phyloP scores from a whole-genome alignment of 2,113 vertebrate species.

The Xenopus tropicalis region DNA sequence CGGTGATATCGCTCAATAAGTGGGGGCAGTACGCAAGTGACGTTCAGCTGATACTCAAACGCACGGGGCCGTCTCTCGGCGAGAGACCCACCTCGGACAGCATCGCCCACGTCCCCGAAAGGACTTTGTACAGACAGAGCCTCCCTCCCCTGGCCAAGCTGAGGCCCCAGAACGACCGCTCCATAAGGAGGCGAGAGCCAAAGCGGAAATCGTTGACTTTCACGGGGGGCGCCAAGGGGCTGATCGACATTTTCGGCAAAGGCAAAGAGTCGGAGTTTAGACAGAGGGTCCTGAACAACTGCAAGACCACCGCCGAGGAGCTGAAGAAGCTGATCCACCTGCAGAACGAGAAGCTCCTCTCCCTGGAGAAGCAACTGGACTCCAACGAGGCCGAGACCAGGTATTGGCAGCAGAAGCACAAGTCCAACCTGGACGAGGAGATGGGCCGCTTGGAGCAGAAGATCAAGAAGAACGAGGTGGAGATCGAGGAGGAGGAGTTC shows the following conservation, averaged over 20 bases:
- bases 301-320: constrained; percentile 73
- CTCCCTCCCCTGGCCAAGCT: constrained; percentile 90
- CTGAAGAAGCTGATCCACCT: constrained; percentile 80
- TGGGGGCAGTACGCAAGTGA: constrained; percentile 97
- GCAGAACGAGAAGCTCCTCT: constrained; percentile 84
- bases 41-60: constrained; percentile 88
- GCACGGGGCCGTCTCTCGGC: constrained; percentile 88
- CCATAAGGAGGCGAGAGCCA: constrained; percentile 84
- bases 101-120: constrained; percentile 78
- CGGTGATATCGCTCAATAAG: constrained; percentile 90
- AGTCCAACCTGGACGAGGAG: constrained; percentile 74
- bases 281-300: constrained; percentile 71
- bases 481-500: constrained; percentile 96
- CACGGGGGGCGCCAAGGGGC: constrained; percentile 84
- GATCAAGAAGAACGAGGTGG: constrained; percentile 85
- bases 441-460: constrained; percentile 84
- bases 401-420: constrained; percentile 75
- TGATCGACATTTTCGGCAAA: constrained; percentile 87
- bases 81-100: constrained; percentile 88
- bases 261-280: constrained; percentile 74
- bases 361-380: constrained; percentile 81
- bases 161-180: constrained; percentile 75
- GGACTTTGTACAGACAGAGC: constrained; percentile 89
- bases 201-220: constrained; percentile 95
- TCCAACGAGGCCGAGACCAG: constrained; percentile 78